Evolutionary conservation across 23 tunicate species (phyloP).

Genomic region (Botrylloides violaceus): DNA sequence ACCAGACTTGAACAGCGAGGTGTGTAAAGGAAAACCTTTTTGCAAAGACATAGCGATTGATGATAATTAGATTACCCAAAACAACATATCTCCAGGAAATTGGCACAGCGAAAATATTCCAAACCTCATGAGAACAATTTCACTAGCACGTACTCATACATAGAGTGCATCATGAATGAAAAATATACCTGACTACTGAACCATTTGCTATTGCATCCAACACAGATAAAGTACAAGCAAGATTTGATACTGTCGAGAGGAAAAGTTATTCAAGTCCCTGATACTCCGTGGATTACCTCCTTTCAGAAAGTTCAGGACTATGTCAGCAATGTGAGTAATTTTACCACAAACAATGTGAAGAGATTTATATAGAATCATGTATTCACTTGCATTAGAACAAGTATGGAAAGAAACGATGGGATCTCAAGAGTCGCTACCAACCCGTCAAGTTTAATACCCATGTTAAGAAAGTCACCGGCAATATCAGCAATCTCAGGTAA

Average conservation of each 20-base stretch:
- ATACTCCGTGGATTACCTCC: conserved; percentile 61
- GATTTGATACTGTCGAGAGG: conserved; percentile 79
- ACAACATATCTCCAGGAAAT: too few relatives aligned
- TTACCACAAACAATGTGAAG: background rate
- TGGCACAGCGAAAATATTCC: too few relatives aligned
- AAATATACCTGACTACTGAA: background rate
- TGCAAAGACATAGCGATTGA: background rate
- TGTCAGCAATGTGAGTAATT: conserved; percentile 65
- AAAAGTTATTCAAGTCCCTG: conserved; percentile 76
- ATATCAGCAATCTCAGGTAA: conserved; percentile 65
- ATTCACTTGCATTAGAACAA: conserved; percentile 41
- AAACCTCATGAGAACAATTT: background rate
- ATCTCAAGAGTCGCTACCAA: conserved; percentile 54
- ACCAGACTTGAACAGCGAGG: conserved; percentile 75
- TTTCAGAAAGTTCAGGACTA: conserved; percentile 50
- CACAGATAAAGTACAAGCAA: conserved; percentile 71
- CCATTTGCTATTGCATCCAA: background rate
- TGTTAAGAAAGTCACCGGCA: conserved; percentile 59
- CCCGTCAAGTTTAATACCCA: conserved; percentile 78
- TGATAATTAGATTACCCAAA: background rate
- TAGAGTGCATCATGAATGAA: background rate
- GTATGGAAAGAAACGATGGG: conserved; percentile 51
- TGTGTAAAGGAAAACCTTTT: conserved; percentile 11
- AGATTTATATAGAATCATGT: background rate
- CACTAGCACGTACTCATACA: background rate